Conservation (phyloP, 2,113 vertebrate species). For the Spilogale gracilis region DNA sequence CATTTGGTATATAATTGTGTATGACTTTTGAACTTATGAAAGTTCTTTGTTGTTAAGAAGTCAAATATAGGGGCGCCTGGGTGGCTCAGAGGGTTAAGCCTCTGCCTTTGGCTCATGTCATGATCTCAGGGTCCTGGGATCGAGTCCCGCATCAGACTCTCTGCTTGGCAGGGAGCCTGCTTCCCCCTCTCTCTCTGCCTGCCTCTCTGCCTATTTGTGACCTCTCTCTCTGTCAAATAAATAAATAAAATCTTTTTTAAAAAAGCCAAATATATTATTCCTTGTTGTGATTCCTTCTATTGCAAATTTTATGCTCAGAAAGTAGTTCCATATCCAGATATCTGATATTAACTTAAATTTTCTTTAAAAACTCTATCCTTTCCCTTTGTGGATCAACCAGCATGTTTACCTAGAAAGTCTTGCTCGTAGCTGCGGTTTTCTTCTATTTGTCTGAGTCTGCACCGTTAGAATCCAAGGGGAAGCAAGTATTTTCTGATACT, state of each 20-base stretch:
- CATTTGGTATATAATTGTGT: neutral
- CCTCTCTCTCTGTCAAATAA: too few species aligned
- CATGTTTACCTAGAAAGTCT: neutral
- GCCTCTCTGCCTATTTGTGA: too few species aligned
- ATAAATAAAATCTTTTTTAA: too few species aligned
- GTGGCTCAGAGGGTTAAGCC: too few species aligned
- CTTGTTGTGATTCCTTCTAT: neutral
- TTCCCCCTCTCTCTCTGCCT: too few species aligned
- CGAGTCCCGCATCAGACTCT: too few species aligned
- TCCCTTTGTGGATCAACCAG: neutral
- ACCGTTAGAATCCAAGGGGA: neutral
- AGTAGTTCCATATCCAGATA: neutral
- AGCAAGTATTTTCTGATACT: constrained; percentile 26
- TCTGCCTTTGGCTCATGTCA: too few species aligned
- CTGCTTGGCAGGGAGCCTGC: too few species aligned
- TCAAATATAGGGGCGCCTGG: neutral
- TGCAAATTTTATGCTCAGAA: neutral
- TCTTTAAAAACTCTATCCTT: neutral
- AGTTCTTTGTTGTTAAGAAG: neutral
- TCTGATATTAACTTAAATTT: constrained; percentile 9
- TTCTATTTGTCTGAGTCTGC: neutral
- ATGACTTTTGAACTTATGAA: neutral
- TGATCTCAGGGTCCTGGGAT: too few species aligned
- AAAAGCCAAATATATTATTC: constrained; percentile 15
- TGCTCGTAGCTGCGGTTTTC: neutral